Evolutionary conservation across 2,797 vertebrate species (phyloP), one percentile per base, ranked within the genome.

Genomic region (Vireo griseus): DNA sequence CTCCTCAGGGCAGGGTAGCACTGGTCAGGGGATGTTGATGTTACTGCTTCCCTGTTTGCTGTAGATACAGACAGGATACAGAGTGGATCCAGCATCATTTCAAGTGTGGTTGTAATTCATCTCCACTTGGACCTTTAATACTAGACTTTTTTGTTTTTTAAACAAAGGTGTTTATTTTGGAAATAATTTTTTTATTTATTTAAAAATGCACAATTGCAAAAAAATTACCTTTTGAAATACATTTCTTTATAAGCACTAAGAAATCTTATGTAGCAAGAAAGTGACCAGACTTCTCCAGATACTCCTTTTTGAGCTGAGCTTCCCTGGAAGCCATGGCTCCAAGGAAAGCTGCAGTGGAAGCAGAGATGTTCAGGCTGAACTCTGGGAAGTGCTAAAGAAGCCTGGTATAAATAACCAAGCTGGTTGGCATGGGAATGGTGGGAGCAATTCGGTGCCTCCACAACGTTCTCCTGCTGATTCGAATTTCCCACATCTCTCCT

Each of bases 171-270:
- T 95, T 97, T 96, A 97, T 96, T 97, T 95, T 92, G 87, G 95
- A 97, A 97, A 86, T 92, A 3, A 2, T 83, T 94, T 68, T 87
- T 95, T 96, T 96, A 93, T 97, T 97, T 96, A 94, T 92, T 94
- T 97, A 97, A 96, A 97, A 97, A 97, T 10, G 94, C 96, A 97
- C 88, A 97, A 74, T 96, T 96, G 96, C 96, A 94, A 96, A 96
- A 96, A 93, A 95, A 68, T 95, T 96, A 91, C 87, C 69, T 93
- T 95, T 79, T 83, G 86, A 96, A 96, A 89, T 96, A 96, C 94
- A 96, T 92, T 94, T 92, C 66, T 84, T 89, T 81, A 78, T 42
- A 97, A 96, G 95, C 93, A 66, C 93, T 92, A 94, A 8, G 35
- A 91, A 85, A 58, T 80, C 78, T 86, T 58, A 96, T 19, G 54